phyloP scores from a whole-genome alignment of 2,113 vertebrate genomes.

The human region DNA sequence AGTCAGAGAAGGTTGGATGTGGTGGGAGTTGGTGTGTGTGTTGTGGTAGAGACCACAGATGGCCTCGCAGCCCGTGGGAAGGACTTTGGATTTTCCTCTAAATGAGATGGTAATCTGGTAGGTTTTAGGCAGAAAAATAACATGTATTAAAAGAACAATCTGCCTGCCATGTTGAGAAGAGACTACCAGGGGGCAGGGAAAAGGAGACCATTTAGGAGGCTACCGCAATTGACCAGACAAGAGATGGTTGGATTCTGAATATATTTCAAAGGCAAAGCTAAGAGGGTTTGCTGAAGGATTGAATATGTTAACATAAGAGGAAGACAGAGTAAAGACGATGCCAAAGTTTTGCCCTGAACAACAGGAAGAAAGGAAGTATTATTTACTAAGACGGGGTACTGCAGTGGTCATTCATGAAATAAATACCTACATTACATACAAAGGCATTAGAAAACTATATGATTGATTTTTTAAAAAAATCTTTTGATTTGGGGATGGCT shows the following conservation, averaged over 20 bases:
- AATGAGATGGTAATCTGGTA: not conserved
- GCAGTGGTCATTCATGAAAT: not conserved
- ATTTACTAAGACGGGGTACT: not conserved
- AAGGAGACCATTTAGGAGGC: not conserved
- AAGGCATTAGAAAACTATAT: not conserved
- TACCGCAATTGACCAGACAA: not conserved
- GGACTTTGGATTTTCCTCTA: not conserved
- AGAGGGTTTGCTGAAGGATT: not conserved
- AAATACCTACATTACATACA: not conserved
- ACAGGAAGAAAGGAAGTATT: not conserved
- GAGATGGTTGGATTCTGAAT: not conserved
- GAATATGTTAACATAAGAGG: not conserved
- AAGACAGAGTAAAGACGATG: not conserved
- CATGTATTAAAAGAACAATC: not conserved
- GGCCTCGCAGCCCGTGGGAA: not conserved
- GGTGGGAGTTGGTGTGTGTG: too few relatives aligned
- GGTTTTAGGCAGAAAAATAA: not conserved
- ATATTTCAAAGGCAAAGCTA: not conserved
- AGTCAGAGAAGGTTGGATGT: not conserved
- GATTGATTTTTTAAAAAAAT: not conserved
- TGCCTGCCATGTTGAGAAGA: not conserved
- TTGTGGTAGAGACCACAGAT: not conserved
- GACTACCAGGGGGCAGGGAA: not conserved
- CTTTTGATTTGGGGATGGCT: not conserved
- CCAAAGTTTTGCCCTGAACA: not conserved